Percentiles rank a stretch among this genome's conserved stretches.
phyloP scores from a whole-genome alignment of 2,113 vertebrate genomes.

The Pandion haliaetus region DNA sequence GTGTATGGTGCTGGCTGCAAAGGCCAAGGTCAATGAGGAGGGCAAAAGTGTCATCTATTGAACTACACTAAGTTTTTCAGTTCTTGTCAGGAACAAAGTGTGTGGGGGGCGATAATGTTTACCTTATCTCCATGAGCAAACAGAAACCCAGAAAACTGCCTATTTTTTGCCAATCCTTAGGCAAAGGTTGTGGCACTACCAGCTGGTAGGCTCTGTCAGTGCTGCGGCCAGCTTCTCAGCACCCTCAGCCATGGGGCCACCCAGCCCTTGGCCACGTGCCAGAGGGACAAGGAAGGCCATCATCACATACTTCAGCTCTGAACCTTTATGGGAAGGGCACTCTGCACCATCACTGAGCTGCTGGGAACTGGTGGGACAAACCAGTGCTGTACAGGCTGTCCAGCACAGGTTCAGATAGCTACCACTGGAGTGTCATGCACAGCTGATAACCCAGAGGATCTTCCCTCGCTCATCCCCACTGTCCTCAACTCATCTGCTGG shows the following conservation, averaged over 20 bases:
- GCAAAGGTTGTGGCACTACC: background rate
- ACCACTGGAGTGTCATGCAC: background rate
- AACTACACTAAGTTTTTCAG: background rate
- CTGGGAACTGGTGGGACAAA: background rate
- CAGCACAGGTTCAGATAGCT: background rate
- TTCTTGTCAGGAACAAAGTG: background rate
- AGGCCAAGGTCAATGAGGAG: background rate
- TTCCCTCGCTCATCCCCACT: background rate
- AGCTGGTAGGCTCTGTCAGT: background rate
- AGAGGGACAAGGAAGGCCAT: background rate
- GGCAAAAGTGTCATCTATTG: background rate
- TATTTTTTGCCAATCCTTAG: background rate
- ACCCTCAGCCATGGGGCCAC: background rate
- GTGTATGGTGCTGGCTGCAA: background rate
- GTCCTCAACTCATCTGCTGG: background rate
- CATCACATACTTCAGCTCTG: background rate
- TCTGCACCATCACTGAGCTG: background rate
- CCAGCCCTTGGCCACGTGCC: background rate
- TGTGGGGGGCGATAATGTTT: background rate
- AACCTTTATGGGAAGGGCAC: background rate
- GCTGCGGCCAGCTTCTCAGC: background rate
- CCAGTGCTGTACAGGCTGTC: background rate
- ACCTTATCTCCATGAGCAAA: background rate
- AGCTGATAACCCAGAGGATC: background rate
- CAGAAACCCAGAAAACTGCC: background rate